phyloP scores from a whole-genome alignment of 2,888 invertebrate species.

The Pseudococcus jackbeardsleyi region DNA sequence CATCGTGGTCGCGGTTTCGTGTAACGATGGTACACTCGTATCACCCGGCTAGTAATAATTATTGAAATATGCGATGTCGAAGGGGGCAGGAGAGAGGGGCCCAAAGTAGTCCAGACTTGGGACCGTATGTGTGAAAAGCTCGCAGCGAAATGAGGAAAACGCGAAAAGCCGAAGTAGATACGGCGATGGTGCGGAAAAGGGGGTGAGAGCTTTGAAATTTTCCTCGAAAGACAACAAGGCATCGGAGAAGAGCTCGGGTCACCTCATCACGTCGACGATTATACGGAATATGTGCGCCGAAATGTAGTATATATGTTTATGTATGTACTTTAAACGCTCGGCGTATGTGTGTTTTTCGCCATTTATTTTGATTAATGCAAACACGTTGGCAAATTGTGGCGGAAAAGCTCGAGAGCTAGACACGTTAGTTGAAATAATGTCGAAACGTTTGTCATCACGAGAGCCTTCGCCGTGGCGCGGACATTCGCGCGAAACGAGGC shows the following conservation, averaged over 20 bases:
- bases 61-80: constrained; percentile 13
- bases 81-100: neutral
- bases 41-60: neutral
- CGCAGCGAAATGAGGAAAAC: neutral
- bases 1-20: neutral
- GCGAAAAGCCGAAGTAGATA: no score
- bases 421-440: constrained; percentile 36
- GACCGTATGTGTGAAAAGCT: neutral
- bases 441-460: constrained; percentile 45
- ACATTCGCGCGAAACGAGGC: neutral
- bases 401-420: neutral
- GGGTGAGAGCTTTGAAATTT: neutral
- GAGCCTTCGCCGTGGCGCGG: neutral
- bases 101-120: neutral
- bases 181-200: no score
- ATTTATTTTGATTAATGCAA: constrained; percentile 50
- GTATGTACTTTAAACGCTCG: no score
- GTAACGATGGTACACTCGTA: neutral
- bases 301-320: no score
- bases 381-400: constrained; percentile 37
- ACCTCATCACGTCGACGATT: neutral
- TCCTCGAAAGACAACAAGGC: neutral
- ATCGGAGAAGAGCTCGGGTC: neutral
- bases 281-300: neutral
- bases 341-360: constrained; percentile 24